Base-by-base conservation (phyloP, 2,888 invertebrate species). In the Ischnura elegans region DNA sequence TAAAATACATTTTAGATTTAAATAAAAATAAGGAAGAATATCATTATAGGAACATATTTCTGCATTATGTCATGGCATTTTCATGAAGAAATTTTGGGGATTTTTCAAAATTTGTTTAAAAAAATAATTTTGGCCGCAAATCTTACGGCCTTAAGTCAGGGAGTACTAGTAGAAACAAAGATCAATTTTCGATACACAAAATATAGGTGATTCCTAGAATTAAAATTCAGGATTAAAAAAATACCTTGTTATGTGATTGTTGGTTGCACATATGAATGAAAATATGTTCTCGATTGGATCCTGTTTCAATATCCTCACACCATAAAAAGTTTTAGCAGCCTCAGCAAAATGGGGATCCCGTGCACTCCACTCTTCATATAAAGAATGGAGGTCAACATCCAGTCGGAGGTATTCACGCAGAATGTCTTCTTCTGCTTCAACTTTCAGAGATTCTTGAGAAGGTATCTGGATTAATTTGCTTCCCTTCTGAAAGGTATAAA, bases 221-320 rank as follows among this genome's bases (percentile, higher is more conserved):
- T 10, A 51, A 6, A 51, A 84, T 19, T 43, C 42, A 19, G 45
- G n/a, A n/a, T n/a, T n/a, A 46, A n/a, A n/a, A n/a, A 43, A 55
- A 61, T 61, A 90, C 90, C 90, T 55, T 8, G 90, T 66, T 13
- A 90, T 90, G n/a, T 90, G 90, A n/a, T 90, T 90, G 61, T 90
- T 90, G n/a, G 90, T 90, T 13, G 90, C 90, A 66, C 90, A 90
- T 19, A 90, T 90, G 61, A 90, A 90, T 36, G 90, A 90, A 16
- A 90, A 90, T 90, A 90, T 90, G 51, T 90, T 90, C 43, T 99
- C 99, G 0, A 98, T 97, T 0, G 99, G 98, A 95, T 99, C 98
- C 95, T 99, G 99, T 93, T 97, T 96, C 87, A 99, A 96, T 95
- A 99, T 98, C 95, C 99, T 97, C n/a, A 99, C 98, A 0, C 99